These are phyloP conservation scores for Melanostigma gelatinosum DNA, from an alignment of 2,113 vertebrate genomes.

Conservation along the genomic window DNA sequence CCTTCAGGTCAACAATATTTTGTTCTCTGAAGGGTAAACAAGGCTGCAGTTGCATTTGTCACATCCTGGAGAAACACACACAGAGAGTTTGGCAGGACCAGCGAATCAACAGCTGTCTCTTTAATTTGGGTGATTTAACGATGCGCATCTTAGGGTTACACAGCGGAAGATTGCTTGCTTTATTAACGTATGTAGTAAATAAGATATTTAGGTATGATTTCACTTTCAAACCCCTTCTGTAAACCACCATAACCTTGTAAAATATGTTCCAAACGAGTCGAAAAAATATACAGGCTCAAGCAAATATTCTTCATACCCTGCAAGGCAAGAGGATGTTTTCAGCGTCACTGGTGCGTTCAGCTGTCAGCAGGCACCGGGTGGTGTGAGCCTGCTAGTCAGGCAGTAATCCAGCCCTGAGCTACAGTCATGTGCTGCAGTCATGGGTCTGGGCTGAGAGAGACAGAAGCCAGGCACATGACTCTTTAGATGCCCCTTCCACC, in stretches of 20 bases:
- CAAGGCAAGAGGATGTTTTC: conserved; percentile 7
- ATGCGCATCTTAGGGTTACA: not conserved
- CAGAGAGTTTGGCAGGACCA: too few species aligned
- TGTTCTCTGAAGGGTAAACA: not conserved
- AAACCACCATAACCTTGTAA: not conserved
- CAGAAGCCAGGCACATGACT: conserved; percentile 76
- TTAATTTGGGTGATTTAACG: not conserved
- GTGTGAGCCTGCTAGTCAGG: conserved; percentile 57
- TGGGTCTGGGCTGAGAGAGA: conserved; percentile 75
- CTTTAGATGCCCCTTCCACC: conserved; percentile 10
- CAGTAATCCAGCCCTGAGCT: conserved; percentile 74
- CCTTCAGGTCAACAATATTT: not conserved
- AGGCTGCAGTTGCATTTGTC: not conserved
- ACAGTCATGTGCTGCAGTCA: conserved; percentile 83
- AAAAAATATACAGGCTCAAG: not conserved
- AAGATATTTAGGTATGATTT: not conserved
- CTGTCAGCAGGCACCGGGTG: conserved; percentile 61
- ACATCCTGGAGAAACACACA: not conserved
- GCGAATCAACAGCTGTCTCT: too few species aligned
- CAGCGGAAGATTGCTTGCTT: not conserved
- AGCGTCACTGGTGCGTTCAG: conserved; percentile 10
- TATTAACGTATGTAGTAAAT: too few species aligned
- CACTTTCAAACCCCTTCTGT: not conserved
- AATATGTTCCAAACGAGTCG: not conserved
- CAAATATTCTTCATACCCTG: not conserved